phyloP scores from a whole-genome alignment of 2,797 vertebrate genomes.

The Oreochromis mossambicus region DNA sequence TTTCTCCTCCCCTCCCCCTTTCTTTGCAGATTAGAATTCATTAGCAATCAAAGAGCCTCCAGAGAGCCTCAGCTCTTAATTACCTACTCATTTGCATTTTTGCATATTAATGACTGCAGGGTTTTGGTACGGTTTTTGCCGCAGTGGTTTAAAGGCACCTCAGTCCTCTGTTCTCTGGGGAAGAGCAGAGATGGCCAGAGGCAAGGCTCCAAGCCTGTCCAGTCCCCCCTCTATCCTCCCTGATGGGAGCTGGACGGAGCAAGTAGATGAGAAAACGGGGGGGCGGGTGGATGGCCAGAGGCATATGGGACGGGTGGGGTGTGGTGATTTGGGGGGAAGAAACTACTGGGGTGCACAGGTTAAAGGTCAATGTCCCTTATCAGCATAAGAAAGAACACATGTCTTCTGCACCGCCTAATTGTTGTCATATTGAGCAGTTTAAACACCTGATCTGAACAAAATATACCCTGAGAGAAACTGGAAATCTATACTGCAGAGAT shows the following conservation, averaged over 20 bases:
- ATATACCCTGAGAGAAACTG: constrained; percentile 64
- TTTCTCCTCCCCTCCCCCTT: constrained; percentile 72
- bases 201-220: constrained; percentile 71
- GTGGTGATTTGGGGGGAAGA: constrained; percentile 3
- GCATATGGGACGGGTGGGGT: constrained; percentile 56
- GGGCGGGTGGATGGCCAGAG: constrained; percentile 29
- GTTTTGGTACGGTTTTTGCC: constrained; percentile 80
- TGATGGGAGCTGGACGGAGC: constrained; percentile 62
- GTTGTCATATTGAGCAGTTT: constrained; percentile 81
- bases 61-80: constrained; percentile 88
- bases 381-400: constrained; percentile 79
- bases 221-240: constrained; percentile 46
- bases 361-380: constrained; percentile 76
- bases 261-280: background rate
- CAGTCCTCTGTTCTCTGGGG: constrained; percentile 76
- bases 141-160: constrained; percentile 86
- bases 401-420: constrained; percentile 73
- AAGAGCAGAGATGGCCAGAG: constrained; percentile 74
- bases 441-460: constrained; percentile 69
- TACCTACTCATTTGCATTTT: constrained; percentile 94
- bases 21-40: constrained; percentile 82
- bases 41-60: constrained; percentile 86
- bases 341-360: constrained; percentile 48
- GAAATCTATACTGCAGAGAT: constrained; percentile 65
- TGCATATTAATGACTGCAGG: constrained; percentile 95